These are phyloP conservation scores for Lasiommata megera DNA, from an alignment of 2,888 invertebrate species.

Conservation along the genomic window DNA sequence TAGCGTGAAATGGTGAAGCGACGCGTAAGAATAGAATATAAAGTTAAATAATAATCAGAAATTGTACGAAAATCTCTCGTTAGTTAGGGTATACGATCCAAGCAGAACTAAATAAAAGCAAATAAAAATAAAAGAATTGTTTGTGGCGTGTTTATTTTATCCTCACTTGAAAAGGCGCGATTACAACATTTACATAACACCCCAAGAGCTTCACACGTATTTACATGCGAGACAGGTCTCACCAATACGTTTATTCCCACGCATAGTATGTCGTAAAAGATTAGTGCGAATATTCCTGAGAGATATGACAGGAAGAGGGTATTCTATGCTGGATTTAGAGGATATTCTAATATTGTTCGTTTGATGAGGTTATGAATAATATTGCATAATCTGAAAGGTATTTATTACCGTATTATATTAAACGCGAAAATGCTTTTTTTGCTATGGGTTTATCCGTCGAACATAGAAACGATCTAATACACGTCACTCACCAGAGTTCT, in stretches of 20 bases:
- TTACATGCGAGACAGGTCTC: constrained; percentile 10
- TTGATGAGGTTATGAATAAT: not conserved
- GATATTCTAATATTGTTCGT: not conserved
- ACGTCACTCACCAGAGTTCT: too few species aligned
- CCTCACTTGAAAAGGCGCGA: constrained; percentile 7
- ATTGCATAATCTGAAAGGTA: too few species aligned
- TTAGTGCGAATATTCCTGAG: not conserved
- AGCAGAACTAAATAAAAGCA: not conserved
- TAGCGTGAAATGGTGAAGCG: too few species aligned
- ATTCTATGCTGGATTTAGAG: not conserved
- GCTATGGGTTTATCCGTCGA: too few species aligned
- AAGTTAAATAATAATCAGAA: too few species aligned
- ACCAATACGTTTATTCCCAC: constrained; percentile 1
- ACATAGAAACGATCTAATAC: too few species aligned
- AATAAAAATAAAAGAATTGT: constrained; percentile 3
- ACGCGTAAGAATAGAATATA: too few species aligned
- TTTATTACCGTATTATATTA: too few species aligned
- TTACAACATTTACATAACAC: constrained; percentile 11
- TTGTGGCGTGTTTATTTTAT: constrained; percentile 9
- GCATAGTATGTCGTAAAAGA: not conserved
- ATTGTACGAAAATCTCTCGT: too few species aligned
- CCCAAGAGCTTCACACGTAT: constrained; percentile 8
- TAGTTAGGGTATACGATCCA: not conserved
- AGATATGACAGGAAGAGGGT: not conserved
- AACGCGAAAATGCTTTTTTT: too few species aligned